Percentiles rank a stretch among this genome's conserved stretches.
Conservation (phyloP, 1,140 invertebrate species). For the Drosophila grimshawi region DNA sequence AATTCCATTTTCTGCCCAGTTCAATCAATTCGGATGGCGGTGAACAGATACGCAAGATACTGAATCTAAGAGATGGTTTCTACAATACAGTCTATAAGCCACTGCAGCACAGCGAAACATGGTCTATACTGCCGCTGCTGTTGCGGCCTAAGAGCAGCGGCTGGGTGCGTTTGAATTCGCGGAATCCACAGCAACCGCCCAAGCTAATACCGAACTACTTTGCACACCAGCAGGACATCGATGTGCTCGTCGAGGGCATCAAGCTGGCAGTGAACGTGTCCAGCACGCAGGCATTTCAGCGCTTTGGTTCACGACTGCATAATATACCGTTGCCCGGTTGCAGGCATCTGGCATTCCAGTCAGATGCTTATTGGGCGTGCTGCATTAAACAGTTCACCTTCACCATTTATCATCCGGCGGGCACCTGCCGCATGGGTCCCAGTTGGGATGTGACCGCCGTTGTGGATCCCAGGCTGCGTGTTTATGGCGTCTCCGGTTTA, state of each 20-base stretch:
- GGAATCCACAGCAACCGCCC: constrained; percentile 92
- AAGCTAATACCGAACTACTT: constrained; percentile 97
- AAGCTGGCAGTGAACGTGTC: constrained; percentile 92
- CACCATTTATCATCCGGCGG: constrained; percentile 93
- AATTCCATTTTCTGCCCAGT: constrained; percentile 94
- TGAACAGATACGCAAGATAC: constrained; percentile 90
- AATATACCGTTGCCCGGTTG: constrained; percentile 93
- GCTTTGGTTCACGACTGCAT: constrained; percentile 91
- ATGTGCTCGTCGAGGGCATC: constrained; percentile 91
- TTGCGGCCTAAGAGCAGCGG: constrained; percentile 93
- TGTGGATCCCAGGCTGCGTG: constrained; percentile 91
- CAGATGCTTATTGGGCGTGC: constrained; percentile 95
- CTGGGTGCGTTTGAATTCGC: constrained; percentile 90
- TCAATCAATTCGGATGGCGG: constrained; percentile 92
- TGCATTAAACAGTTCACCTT: constrained; percentile 90
- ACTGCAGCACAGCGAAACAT: constrained; percentile 90
- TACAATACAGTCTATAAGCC: constrained; percentile 95
- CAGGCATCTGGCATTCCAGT: constrained; percentile 88
- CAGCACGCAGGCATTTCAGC: constrained; percentile 91
- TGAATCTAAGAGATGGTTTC: constrained; percentile 91
- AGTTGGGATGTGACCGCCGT: constrained; percentile 90
- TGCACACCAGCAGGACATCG: constrained; percentile 91
- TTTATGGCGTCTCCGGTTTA: constrained; percentile 90
- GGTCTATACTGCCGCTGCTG: constrained; percentile 92
- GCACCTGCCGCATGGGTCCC: constrained; percentile 95